These are phyloP conservation scores for Acanthochromis polyacanthus DNA, from an alignment of 2,113 vertebrate genomes.

Conservation along the genomic window DNA sequence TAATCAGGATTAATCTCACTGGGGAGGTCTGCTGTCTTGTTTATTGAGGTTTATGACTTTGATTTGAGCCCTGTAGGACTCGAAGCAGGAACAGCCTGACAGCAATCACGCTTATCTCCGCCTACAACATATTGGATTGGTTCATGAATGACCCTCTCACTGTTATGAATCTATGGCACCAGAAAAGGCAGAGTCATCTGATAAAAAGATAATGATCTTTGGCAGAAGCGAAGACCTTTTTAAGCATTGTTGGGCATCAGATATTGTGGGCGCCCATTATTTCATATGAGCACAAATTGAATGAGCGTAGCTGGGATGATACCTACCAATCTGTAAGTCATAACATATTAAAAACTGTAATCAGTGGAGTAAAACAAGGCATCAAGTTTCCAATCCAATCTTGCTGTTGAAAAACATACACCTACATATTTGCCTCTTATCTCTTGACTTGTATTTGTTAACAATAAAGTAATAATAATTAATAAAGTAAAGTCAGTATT, in stretches of 20 bases:
- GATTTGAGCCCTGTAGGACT: constrained; percentile 61
- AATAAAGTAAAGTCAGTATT: no score
- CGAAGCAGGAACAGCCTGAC: constrained; percentile 48
- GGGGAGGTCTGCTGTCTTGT: constrained; percentile 60
- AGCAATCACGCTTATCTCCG: constrained; percentile 69
- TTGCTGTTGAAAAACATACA: neutral
- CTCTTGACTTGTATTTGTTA: no score
- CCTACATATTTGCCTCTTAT: no score
- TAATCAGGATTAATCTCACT: constrained; percentile 70
- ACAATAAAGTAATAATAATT: no score
- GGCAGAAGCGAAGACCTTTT: constrained; percentile 44
- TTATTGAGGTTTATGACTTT: constrained; percentile 68
- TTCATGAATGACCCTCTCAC: constrained; percentile 52
- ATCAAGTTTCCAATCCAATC: neutral
- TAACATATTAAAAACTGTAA: neutral
- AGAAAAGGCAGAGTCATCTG: constrained; percentile 44
- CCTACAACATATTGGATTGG: constrained; percentile 63
- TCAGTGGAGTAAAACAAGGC: neutral
- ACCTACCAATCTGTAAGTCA: neutral
- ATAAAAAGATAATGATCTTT: constrained; percentile 57
- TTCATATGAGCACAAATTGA: constrained; percentile 36
- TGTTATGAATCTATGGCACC: constrained; percentile 50
- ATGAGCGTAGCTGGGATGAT: constrained; percentile 30
- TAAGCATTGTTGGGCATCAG: constrained; percentile 40
- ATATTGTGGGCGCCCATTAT: constrained; percentile 22